Evolutionary conservation across 2,888 invertebrate genomes (phyloP), one percentile per base, ranked within the genome.

Genomic region (Xestia sexstrigata): DNA sequence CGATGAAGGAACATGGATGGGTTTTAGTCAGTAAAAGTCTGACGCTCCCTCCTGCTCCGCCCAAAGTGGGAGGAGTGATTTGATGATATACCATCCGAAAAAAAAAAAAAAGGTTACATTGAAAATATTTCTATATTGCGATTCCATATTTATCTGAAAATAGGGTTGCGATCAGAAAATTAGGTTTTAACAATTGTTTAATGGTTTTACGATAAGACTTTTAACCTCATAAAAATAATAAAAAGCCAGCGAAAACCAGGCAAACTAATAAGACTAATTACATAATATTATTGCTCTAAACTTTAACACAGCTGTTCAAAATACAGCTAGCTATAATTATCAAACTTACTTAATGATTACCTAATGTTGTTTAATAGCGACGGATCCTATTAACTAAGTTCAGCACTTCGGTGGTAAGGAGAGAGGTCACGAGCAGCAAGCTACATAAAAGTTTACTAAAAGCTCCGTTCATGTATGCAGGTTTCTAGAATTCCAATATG

Each of bases 321-420:
- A 76, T 70, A 82, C 49, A 66, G 75, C 15, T 60, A 49, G 20
- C 35, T 47, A 55, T 74, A 73, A 78, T 72, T 74, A 79, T 63
- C 26, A 58, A 80, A 77, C 69, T 77, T 71, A 63, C 42, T 70
- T 79, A 70, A 76, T 81, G 67, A 81, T 70, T 72, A 69, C 69
- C 49, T 79, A 74, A 81, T 76, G 55, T 76, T 75, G 74, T 81
- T 81, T 74, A 78, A 79, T 74, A 72, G 70, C 39, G 74, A 72
- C 67, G 47, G 45, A 60, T 77, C 67, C 35, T 67, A 72, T 81
- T 76, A 79, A 47, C 60, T 26, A 87, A 78, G 66, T 83, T 81
- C 20, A 35, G 39, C 35, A 74, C 60, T 75, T 73, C 20, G 67
- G 42, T n/a, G n/a, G 47, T 63, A 65, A 62, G 49, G 52, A 75